Percentiles rank a stretch among this genome's conserved stretches.
phyloP scores from a whole-genome alignment of 2,888 invertebrate genomes.

The Platycnemis pennipes region DNA sequence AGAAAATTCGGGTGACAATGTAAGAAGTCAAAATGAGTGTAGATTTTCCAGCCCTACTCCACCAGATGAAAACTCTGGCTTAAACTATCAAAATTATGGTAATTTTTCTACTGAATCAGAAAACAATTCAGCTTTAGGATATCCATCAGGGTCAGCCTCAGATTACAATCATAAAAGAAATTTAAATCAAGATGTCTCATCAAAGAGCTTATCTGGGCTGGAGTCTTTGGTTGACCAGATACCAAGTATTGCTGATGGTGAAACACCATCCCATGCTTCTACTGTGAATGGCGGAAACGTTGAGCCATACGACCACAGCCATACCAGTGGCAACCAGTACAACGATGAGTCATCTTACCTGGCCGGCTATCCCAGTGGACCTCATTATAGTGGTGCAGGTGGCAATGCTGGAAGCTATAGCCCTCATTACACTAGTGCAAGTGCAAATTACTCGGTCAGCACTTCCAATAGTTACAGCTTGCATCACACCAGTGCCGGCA shows the following conservation, averaged over 20 bases:
- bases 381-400: conserved; percentile 74
- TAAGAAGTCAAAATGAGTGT: conserved; percentile 76
- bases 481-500: conserved; percentile 74
- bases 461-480: conserved; percentile 73
- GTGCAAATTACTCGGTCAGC: conserved; percentile 74
- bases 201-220: conserved; percentile 91
- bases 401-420: conserved; percentile 73
- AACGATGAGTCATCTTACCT: conserved; percentile 75
- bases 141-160: conserved; percentile 72
- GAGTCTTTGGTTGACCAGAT: conserved; percentile 96
- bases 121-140: conserved; percentile 73
- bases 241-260: conserved; percentile 91
- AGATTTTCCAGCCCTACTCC: conserved; percentile 80
- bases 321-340: conserved; percentile 73
- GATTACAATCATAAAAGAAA: conserved; percentile 72
- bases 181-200: conserved; percentile 86
- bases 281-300: conserved; percentile 74
- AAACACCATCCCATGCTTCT: conserved; percentile 75
- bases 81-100: conserved; percentile 75
- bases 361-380: conserved; percentile 73
- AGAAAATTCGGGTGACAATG: conserved; percentile 76
- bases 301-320: conserved; percentile 73
- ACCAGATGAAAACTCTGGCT: conserved; percentile 73
- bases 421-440: conserved; percentile 73
- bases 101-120: conserved; percentile 75